A percentile compares a stretch with the other conserved stretches of the same genome.
phyloP scores from a whole-genome alignment of 2,113 vertebrate genomes.

The Clarias macrocephalus region DNA sequence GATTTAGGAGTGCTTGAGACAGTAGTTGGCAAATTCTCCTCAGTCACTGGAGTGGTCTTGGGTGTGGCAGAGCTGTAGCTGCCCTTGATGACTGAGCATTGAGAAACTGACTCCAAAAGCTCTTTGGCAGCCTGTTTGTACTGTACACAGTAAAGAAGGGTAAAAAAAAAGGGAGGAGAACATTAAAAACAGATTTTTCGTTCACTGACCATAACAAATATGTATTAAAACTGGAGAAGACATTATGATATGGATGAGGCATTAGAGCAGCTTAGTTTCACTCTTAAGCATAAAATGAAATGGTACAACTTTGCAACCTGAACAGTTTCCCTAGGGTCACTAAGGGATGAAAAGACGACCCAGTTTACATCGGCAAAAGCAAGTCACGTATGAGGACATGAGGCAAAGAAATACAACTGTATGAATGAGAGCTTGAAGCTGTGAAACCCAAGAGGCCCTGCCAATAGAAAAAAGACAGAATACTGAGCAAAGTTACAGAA shows the following conservation, averaged over 20 bases:
- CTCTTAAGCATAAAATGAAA: not conserved
- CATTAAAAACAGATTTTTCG: not conserved
- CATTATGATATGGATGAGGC: not conserved
- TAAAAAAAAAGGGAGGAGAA: not conserved
- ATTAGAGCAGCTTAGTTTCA: not conserved
- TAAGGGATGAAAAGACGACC: conserved; percentile 6
- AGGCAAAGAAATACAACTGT: not conserved
- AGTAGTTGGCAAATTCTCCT: conserved; percentile 42
- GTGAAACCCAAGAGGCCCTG: conserved; percentile 18
- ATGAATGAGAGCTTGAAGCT: conserved; percentile 13
- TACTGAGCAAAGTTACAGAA: not conserved
- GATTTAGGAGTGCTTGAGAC: conserved; percentile 41
- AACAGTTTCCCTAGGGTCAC: conserved; percentile 22
- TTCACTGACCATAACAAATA: conserved; percentile 13
- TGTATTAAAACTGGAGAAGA: not conserved
- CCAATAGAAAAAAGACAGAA: conserved; percentile 25
- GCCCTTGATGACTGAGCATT: conserved; percentile 58
- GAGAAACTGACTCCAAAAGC: conserved; percentile 68
- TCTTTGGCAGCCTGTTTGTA: conserved; percentile 73
- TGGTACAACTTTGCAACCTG: not conserved
- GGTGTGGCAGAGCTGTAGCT: conserved; percentile 60
- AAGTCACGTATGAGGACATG: conserved; percentile 13
- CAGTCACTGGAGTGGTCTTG: conserved; percentile 63
- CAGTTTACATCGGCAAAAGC: conserved; percentile 5
- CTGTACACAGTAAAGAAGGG: conserved; percentile 50